These are phyloP conservation scores for Lucilia sericata DNA, from an alignment of 1,140 invertebrate species.

Conservation along the genomic window DNA sequence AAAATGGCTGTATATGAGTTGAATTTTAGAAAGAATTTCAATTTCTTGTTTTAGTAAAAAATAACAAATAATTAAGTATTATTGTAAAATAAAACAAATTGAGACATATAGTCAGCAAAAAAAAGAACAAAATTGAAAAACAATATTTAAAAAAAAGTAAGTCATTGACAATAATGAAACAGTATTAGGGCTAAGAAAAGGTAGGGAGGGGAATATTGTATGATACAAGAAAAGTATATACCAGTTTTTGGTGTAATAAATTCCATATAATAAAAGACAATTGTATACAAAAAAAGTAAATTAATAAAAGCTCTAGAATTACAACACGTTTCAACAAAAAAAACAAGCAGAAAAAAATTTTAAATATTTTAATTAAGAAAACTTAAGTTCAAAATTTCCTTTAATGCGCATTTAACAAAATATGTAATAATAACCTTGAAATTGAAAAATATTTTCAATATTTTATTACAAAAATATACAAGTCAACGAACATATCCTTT, in stretches of 20 bases:
- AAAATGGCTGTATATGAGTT: background rate
- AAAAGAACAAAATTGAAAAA: background rate
- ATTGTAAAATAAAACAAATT: background rate
- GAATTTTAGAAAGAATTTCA: slow-evolving; percentile 9
- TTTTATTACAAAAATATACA: background rate
- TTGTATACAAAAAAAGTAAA: background rate
- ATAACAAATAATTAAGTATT: background rate
- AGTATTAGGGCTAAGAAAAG: background rate
- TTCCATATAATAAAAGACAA: background rate
- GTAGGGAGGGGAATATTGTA: background rate
- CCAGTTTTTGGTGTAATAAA: too few relatives aligned
- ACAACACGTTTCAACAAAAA: background rate
- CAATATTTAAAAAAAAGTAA: too few relatives aligned
- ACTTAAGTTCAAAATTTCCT: background rate
- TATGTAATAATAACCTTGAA: background rate
- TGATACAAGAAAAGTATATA: too few relatives aligned
- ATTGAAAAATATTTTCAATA: background rate
- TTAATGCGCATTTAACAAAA: background rate
- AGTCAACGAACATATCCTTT: background rate
- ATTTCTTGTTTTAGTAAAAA: background rate
- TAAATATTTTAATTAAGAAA: background rate
- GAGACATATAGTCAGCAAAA: slow-evolving; percentile 11
- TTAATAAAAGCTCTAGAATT: background rate
- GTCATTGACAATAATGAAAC: too few relatives aligned
- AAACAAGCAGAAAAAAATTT: background rate